A percentile compares a stretch with the other conserved stretches of the same genome.
Evolutionary conservation across 2,113 vertebrate genomes (phyloP).

Genomic region (Oreochromis tanganicae): DNA sequence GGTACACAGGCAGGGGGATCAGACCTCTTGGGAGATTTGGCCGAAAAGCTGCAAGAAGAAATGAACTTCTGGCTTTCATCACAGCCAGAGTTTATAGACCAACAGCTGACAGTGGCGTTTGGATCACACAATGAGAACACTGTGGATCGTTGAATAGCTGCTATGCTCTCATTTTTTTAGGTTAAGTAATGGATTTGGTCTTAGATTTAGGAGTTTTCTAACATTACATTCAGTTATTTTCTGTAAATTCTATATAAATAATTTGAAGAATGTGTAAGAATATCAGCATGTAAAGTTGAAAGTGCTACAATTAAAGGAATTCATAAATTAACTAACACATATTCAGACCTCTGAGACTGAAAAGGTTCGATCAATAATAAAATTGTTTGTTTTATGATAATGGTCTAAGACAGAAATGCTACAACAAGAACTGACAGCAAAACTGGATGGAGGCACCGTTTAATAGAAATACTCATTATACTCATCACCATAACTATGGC

Average conservation of each 20-base stretch:
- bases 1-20: slow-evolving; percentile 76
- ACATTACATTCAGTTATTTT: neutral
- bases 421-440: neutral
- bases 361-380: neutral
- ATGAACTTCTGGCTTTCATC: neutral
- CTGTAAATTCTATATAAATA: neutral
- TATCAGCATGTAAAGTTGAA: neutral
- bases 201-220: neutral
- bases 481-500: neutral
- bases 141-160: neutral
- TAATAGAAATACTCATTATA: neutral
- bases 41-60: slow-evolving; percentile 14
- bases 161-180: neutral
- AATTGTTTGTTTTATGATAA: neutral
- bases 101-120: neutral
- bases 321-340: neutral
- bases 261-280: neutral
- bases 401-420: neutral
- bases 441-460: neutral
- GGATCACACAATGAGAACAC: neutral
- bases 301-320: neutral
- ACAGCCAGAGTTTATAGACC: slow-evolving; percentile 5
- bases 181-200: neutral
- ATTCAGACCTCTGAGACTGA: neutral
- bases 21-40: slow-evolving; percentile 81